Base-by-base conservation (phyloP, 2,888 invertebrate genomes). In the Melieria omissa region DNA sequence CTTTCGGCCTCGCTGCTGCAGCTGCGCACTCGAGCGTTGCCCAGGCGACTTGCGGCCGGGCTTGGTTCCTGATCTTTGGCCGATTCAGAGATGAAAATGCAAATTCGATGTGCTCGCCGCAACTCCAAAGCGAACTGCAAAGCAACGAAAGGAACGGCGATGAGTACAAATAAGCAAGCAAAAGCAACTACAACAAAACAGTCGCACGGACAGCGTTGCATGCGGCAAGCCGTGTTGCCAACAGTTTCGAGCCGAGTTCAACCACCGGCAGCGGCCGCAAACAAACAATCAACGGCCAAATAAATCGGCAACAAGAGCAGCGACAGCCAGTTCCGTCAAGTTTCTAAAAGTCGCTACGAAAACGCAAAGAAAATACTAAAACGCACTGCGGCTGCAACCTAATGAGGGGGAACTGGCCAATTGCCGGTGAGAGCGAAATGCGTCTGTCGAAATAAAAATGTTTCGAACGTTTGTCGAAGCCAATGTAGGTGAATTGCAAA, bases 81-180 rank as follows among this genome's bases (percentile, higher is more conserved):
- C 44, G 66, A 75, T 78, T 75, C 76, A 75, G 78, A 81, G 80
- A 82, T 80, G 77, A 78, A 81, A 81, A 84, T 83, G 84, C 80
- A 81, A 84, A 83, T 83, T 80, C 79, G 62, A 29, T 29, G 29
- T 29, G 29, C 29, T 29, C 29, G 29, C 29, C 29, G 29, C 29
- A 3, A 29, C 29, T 29, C 29, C 29, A 29, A 29, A 29, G 29
- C 29, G 29, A 29, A 29, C 29, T 29, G 29, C 29, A 29, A 29
- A 29, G 29, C 29, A 29, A 29, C 29, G 29, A 12, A 60, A 60
- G n/a, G 7, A 41, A 41, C 60, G 29, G n/a, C 60, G 9, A 44
- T n/a, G 52, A 52, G 29, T 29, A 29, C 29, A 52, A 52, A 52
- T 6, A 52, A 52, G 14, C 5, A 49, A 10, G 49, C 12, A 52